Conservation (phyloP, 1,140 invertebrate genomes). For the Orchestia grillus region DNA sequence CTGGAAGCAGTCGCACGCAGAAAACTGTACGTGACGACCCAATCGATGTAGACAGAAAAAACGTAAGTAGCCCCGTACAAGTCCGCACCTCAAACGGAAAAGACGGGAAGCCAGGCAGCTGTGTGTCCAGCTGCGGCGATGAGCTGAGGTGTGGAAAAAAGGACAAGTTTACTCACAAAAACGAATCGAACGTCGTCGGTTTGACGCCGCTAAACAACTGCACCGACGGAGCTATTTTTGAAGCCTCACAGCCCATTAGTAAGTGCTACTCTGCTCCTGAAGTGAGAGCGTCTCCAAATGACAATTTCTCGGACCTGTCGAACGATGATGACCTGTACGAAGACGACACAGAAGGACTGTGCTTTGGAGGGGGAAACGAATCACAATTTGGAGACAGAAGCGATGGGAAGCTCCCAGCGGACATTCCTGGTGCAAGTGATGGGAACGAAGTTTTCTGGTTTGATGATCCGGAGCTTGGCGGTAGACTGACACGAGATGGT, state of each 20-base stretch:
- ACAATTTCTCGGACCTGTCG: not conserved
- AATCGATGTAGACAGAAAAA: not conserved
- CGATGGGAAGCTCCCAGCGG: not conserved
- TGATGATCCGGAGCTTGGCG: not conserved
- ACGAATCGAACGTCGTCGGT: not conserved
- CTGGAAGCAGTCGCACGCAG: not conserved
- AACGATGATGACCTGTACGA: constrained; percentile 11
- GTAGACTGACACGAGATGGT: not conserved
- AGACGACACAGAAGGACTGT: not conserved
- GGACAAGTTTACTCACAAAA: not conserved
- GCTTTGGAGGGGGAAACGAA: not conserved
- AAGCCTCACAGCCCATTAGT: not conserved
- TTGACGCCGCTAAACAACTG: not conserved
- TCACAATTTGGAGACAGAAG: not conserved
- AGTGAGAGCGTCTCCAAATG: not conserved
- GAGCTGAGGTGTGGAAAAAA: not conserved
- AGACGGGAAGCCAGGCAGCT: not conserved
- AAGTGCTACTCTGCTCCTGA: constrained; percentile 13
- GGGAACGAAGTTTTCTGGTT: not conserved
- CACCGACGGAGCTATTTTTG: not conserved
- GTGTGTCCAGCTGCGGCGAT: not conserved
- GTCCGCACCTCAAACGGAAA: not conserved
- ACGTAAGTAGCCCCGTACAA: not conserved
- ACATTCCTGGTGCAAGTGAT: not conserved
- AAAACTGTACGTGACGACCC: not conserved